Evolutionary conservation across 2,113 vertebrate genomes (phyloP), one percentile per base, ranked within the genome.

Genomic region (Pseudonaja textilis): DNA sequence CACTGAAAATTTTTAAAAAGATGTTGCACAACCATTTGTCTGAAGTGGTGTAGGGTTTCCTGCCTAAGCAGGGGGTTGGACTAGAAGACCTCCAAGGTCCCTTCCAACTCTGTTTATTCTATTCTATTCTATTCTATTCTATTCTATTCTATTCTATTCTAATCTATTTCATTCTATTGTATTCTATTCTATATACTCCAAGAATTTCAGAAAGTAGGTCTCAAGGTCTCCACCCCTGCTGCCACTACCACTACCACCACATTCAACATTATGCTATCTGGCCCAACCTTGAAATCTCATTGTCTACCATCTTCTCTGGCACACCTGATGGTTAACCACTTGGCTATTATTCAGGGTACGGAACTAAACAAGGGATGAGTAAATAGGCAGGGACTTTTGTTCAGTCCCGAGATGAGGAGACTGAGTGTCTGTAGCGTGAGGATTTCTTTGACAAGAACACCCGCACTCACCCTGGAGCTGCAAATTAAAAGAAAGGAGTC

Each of bases 401-500:
- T 91, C 89, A n/a, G 90, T 95, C 94, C 87, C 87, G 93, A 95
- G 94, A 94, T 89, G 93, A 93, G 93, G 93, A 96, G 93, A 42
- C 95, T 85, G 91, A 61, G 85, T 94, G 93, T 89, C 94, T 93
- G 9, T 42, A 57, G 91, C 92, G 89, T 1, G 4, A 90, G 94
- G 93, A 94, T 81, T 91, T 92, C 92, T 92, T 89, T 90, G 93
- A 92, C 95, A 90, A 93, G 56, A 94, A 22, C 26, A 94, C 89
- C 93, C 95, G 85, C 93, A 45, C 6, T 92, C 88, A 88, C 50
- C 69, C 64, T 3, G n/a, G 85, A 45, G 74, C 50, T 92, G 91
- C 93, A 96, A 95, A 95, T 94, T 95, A 96, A 96, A 93, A 94
- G 92, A 93, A 95, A 94, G 69, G 92, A 92, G 91, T 92, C 94